Evolutionary conservation across 64 coral and sea anemone genomes (phyloP), one percentile per base, ranked within the genome.

Genomic region (Cladopsammia gracilis): DNA sequence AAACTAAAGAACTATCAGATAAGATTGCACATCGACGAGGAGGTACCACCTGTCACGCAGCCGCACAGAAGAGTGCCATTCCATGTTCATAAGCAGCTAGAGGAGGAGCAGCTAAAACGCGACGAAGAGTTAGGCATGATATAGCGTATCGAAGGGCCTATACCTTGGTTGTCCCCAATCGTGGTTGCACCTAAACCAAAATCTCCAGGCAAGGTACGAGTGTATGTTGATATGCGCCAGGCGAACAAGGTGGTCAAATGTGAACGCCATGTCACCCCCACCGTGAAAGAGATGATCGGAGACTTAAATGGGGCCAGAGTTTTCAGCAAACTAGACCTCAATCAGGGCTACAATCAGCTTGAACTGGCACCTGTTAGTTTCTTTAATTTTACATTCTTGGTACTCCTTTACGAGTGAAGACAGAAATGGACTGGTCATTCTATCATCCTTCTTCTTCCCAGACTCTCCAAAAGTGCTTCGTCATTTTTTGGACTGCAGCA

Each of bases 221-320:
- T 91, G 46, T 91, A 77, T 44, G 67, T 91, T 13, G 89, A n/a
- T n/a, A 90, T 92, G 90, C 49, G 78, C 8, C 89, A 85, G 48
- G 77, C 76, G 14, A 91, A 91, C 48, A 25, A 83, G 53, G 76
- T 77, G 5, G 62, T 83, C 45, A 69, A 91, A 54, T 62, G 62
- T 9, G 76, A 90, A 25, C 58, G 75, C 25, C 88, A 90, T 42
- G 62, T 80, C 22, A 78, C 88, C 8, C 88, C 44, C 1, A 90
- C 88, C 11, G 78, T 91, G 25, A 91, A 83, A 25, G 77, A 91
- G 45, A 25, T 91, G 34, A 34, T 34, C 34, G 2, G 34, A 34
- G 34, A 34, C 34, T 34, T 34, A 34, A 34, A 34, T 34, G 34
- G 34, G 34, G 34, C 34, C 34, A 34, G 34, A 34, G 34, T 34